Evolutionary conservation across 2,797 vertebrate species (phyloP).

Genomic region (Anisognathus igniventris): DNA sequence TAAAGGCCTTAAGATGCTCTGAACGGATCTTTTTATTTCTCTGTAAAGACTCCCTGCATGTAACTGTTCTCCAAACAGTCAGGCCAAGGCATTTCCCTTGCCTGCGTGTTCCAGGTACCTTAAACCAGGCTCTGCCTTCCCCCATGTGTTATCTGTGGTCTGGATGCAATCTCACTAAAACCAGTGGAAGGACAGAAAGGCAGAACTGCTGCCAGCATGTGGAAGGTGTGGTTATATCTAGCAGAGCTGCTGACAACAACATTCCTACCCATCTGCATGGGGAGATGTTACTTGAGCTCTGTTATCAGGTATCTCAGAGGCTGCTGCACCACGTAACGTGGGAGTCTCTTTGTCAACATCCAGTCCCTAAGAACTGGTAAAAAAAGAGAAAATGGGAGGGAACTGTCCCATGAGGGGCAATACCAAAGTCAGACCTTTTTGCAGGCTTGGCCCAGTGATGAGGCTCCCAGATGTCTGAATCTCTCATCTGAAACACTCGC

Average conservation of each 20-base stretch:
- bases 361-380: neutral
- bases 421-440: neutral
- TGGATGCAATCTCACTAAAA: neutral
- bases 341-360: neutral
- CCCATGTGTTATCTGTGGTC: accelerated
- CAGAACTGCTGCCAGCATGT: neutral
- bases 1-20: neutral
- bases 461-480: neutral
- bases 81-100: neutral
- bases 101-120: neutral
- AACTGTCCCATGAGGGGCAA: neutral
- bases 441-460: neutral
- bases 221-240: neutral
- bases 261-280: neutral
- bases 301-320: neutral
- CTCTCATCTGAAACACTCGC: neutral
- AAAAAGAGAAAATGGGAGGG: neutral
- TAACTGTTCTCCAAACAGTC: neutral
- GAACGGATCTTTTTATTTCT: neutral
- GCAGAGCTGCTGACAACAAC: neutral
- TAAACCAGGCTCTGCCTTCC: neutral
- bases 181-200: neutral
- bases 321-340: accelerated
- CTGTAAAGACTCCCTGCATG: neutral
- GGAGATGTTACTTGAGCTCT: neutral